Evolutionary conservation across 2,797 vertebrate genomes (phyloP).

Genomic region (Ctenopoma multispine): DNA sequence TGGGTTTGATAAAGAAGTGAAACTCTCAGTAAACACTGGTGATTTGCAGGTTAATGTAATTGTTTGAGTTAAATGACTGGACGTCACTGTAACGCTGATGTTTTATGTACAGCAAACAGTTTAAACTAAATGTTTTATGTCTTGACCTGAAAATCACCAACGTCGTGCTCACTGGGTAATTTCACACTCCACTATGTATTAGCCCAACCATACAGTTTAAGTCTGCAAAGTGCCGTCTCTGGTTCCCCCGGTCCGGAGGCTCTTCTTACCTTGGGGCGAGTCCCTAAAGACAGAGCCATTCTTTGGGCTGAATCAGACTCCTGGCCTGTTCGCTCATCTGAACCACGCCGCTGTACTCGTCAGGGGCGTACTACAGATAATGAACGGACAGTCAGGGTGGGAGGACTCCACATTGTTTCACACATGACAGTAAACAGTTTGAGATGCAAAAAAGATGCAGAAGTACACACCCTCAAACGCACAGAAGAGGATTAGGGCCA

Average conservation of each 20-base stretch:
- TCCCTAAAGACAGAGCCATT: constrained; percentile 98
- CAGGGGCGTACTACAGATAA: constrained; percentile 91
- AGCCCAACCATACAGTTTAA: background rate
- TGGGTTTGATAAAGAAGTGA: no score
- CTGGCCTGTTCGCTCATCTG: constrained; percentile 94
- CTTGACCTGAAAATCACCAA: background rate
- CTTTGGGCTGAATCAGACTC: constrained; percentile 98
- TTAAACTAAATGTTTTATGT: no score
- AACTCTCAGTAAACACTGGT: no score
- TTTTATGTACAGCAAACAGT: no score
- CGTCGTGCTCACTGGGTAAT: background rate
- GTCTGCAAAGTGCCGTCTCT: constrained; percentile 41
- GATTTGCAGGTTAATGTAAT: no score
- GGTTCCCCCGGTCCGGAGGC: constrained; percentile 52
- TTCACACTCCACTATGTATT: background rate
- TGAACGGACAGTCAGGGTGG: constrained; percentile 79
- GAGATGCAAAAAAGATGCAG: constrained; percentile 26
- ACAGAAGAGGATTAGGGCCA: no score
- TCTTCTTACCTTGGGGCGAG: constrained; percentile 89
- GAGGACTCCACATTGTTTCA: constrained; percentile 42
- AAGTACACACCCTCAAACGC: background rate
- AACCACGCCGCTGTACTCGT: constrained; percentile 95
- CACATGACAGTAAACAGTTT: constrained; percentile 41
- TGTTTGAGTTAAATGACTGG: no score
- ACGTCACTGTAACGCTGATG: no score